Evolutionary conservation across 1,140 invertebrate species (phyloP), one percentile per base, ranked within the genome.

Genomic region (Megalopta genalis): DNA sequence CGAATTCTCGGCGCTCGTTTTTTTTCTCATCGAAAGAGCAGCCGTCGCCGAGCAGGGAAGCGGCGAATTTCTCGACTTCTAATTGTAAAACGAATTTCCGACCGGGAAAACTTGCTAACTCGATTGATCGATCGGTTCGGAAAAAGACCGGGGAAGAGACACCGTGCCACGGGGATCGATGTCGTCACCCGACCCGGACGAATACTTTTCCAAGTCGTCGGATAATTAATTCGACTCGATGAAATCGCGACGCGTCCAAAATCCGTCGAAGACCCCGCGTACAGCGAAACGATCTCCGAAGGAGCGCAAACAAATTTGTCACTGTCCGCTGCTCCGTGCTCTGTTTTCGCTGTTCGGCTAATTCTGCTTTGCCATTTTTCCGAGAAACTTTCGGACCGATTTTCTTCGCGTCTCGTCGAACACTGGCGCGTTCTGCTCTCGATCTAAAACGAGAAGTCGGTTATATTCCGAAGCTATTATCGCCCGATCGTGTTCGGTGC

Each of bases 211-310:
- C 62, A 1, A 16, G 9, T 32, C 60, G 60, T 4, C 21, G 37
- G 57, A 42, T 71, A 70, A 80, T 80, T 81, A 59, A 82, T 75
- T 63, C 39, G 18, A 62, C 62, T 72, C 21, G 70, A 72, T 27
- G 7, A 27, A 62, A 72, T 62, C 23, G 10, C 25, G 25, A 16
- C 25, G 39, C 49, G 16, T 52, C 16, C 3, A 1, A 21, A 21
- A 52, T 18, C 49, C 16, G 16, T 52, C 49, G 14, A 60, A 3
- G 14, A 18, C 25, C 27, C 25, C 52, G n/a, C 21, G 46, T 12
- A 49, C 46, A 49, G 25, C 21, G 25, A 60, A 60, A 60, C 27
- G 2, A 62, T 32, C 25, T 62, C 4, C 0, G 4, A 16, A 0
- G 4, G 37, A 42, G 2, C 52, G 68, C 14, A 60, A 70, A 70